phyloP scores from a whole-genome alignment of 1,140 invertebrate genomes.

The Elymnias hypermnestra region DNA sequence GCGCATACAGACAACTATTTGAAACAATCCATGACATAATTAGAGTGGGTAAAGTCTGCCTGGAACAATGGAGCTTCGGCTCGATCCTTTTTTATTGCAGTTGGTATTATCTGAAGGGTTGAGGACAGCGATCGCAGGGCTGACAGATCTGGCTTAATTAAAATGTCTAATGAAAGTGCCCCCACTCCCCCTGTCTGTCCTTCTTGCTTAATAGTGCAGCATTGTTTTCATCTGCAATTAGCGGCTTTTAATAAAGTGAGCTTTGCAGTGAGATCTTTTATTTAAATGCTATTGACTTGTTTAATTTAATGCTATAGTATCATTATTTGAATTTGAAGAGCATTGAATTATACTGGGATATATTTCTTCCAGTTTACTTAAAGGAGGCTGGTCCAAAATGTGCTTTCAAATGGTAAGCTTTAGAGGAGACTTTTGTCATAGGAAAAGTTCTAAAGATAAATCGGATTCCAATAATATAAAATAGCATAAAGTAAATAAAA shows the following conservation, averaged over 20 bases:
- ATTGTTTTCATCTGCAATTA: constrained; percentile 3
- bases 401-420: too few species aligned
- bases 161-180: constrained; percentile 18
- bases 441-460: too few species aligned
- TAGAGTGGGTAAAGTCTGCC: constrained; percentile 2
- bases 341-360: too few species aligned
- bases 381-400: too few species aligned
- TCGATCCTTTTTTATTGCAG: constrained; percentile 1
- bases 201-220: constrained; percentile 1
- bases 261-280: background rate
- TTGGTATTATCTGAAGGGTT: constrained; percentile 1
- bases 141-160: constrained; percentile 19
- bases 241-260: constrained; percentile 1
- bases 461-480: too few species aligned
- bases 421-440: too few species aligned
- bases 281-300: too few species aligned
- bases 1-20: background rate
- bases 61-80: constrained; percentile 1
- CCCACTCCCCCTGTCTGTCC: constrained; percentile 1
- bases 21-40: constrained; percentile 3
- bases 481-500: too few species aligned
- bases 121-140: constrained; percentile 6
- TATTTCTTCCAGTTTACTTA: too few species aligned
- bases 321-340: too few species aligned
- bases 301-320: too few species aligned